Conservation (phyloP, 2,888 invertebrate species). For the Cotesia congregata region DNA sequence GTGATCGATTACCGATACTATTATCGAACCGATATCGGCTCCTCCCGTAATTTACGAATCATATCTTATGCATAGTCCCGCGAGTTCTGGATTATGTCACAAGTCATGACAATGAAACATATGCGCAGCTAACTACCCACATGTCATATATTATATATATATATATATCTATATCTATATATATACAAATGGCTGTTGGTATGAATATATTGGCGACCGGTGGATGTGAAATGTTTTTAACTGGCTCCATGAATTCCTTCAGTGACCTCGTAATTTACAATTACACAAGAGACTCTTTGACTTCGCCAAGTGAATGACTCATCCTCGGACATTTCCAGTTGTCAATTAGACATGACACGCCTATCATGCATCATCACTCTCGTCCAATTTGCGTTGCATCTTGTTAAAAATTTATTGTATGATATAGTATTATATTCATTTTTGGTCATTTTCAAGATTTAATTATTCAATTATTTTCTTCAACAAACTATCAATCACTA, state of each 20-base stretch:
- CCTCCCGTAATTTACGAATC: background rate
- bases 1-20: background rate
- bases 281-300: conserved; percentile 61
- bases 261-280: conserved; percentile 54
- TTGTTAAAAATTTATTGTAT: conserved; percentile 1
- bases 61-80: conserved; percentile 7
- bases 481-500: too few species aligned
- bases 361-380: conserved; percentile 18
- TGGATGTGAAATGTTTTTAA: conserved; percentile 1
- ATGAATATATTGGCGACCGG: background rate
- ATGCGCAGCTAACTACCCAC: too few species aligned
- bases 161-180: background rate
- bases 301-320: conserved; percentile 63
- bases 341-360: conserved; percentile 55
- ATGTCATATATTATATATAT: background rate
- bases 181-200: conserved; percentile 22
- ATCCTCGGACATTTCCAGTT: conserved; percentile 51
- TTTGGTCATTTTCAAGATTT: background rate
- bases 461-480: too few species aligned
- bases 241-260: conserved; percentile 45
- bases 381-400: background rate
- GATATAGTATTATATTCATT: background rate
- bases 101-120: background rate
- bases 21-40: conserved; percentile 6
- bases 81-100: conserved; percentile 7